Conservation (phyloP, 2,888 invertebrate genomes). For the Nineta flava region DNA sequence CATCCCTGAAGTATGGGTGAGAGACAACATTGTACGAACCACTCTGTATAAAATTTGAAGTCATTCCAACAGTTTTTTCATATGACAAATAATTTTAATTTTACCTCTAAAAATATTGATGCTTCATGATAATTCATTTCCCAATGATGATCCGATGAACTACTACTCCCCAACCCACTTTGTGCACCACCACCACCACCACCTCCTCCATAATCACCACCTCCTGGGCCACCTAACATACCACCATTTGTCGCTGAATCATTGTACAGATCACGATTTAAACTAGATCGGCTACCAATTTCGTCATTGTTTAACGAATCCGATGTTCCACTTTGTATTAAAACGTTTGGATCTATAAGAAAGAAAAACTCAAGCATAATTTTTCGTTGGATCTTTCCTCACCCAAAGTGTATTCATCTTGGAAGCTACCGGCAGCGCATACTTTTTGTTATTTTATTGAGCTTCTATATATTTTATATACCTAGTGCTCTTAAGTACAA, state of each 20-base stretch:
- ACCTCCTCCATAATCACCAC: too few relatives aligned
- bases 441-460: too few relatives aligned
- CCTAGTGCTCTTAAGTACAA: too few relatives aligned
- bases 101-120: conserved; percentile 70
- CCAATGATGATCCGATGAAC: conserved; percentile 44
- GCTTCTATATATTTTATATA: too few relatives aligned
- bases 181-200: conserved; percentile 28
- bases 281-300: conserved; percentile 45
- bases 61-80: background rate
- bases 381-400: too few relatives aligned
- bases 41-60: too few relatives aligned
- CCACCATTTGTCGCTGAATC: too few relatives aligned
- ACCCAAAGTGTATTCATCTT: too few relatives aligned
- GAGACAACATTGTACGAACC: too few relatives aligned
- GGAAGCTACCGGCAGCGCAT: too few relatives aligned
- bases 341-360: background rate
- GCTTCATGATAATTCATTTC: conserved; percentile 84
- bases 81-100: background rate
- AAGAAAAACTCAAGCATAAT: background rate
- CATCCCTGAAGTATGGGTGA: too few relatives aligned
- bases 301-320: conserved; percentile 23
- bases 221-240: too few relatives aligned
- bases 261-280: conserved; percentile 33
- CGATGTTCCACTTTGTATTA: conserved; percentile 6
- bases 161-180: background rate